These are phyloP conservation scores for Macrophya alboannulata DNA, from an alignment of 2,888 invertebrate species.

Conservation along the genomic window DNA sequence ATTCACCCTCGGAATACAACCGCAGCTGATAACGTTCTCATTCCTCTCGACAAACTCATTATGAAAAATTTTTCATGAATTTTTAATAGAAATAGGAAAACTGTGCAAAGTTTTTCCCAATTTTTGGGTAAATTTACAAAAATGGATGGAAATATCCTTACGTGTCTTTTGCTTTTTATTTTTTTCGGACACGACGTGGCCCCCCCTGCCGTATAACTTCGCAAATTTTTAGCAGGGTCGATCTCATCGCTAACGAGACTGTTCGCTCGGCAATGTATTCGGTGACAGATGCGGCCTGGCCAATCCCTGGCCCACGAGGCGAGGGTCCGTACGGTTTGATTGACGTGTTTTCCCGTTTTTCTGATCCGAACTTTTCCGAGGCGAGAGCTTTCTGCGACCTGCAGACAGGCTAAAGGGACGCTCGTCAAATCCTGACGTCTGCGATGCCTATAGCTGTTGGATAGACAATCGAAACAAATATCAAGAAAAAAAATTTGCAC, in stretches of 20 bases:
- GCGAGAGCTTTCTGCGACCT: neutral
- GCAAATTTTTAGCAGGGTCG: slow-evolving; percentile 26
- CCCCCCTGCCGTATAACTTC: neutral
- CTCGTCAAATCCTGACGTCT: slow-evolving; percentile 29
- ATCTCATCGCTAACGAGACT: slow-evolving; percentile 45
- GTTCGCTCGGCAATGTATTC: slow-evolving; percentile 32
- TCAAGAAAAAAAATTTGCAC: neutral
- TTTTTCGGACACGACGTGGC: neutral
- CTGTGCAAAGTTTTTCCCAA: no score
- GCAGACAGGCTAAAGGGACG: slow-evolving; percentile 27
- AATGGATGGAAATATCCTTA: neutral
- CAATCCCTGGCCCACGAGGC: slow-evolving; percentile 35
- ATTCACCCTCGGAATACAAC: neutral
- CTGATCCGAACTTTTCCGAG: slow-evolving; percentile 44
- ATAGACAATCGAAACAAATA: neutral
- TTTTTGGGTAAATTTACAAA: no score
- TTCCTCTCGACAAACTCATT: neutral
- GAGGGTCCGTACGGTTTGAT: slow-evolving; percentile 41
- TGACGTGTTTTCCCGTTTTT: slow-evolving; percentile 53
- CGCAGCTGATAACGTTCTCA: neutral
- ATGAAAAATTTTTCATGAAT: neutral
- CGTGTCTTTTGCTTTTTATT: neutral
- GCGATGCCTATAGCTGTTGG: neutral
- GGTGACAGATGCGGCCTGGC: slow-evolving; percentile 52
- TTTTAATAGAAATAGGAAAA: neutral